Conservation (phyloP, 2,888 invertebrate genomes). For the Plutella xylostella region DNA sequence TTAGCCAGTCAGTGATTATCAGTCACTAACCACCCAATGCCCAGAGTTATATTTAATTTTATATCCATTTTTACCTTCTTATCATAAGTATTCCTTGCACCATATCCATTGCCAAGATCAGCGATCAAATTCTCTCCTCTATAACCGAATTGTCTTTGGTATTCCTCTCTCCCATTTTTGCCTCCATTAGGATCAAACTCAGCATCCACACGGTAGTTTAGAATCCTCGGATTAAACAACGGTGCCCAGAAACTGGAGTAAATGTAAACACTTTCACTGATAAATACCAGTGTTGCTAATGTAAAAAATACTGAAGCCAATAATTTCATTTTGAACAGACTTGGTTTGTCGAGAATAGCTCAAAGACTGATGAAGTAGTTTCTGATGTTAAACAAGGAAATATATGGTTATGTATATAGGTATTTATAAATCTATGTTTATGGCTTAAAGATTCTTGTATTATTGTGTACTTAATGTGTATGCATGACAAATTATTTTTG, state of each 20-base stretch:
- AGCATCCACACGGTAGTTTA: conserved; percentile 45
- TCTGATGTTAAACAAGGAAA: too few relatives aligned
- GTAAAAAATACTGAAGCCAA: too few relatives aligned
- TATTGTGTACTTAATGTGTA: too few relatives aligned
- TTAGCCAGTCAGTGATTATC: too few relatives aligned
- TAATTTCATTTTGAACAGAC: too few relatives aligned
- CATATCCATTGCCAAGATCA: conserved; percentile 45
- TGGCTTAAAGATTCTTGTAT: too few relatives aligned
- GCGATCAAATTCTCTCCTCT: conserved; percentile 42
- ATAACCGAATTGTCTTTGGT: conserved; percentile 31
- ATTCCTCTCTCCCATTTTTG: conserved; percentile 27
- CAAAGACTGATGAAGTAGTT: too few relatives aligned
- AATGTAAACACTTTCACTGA: conserved; percentile 26
- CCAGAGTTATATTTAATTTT: not conserved
- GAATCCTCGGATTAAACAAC: conserved; percentile 37
- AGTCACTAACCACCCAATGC: too few relatives aligned
- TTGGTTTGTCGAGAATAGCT: too few relatives aligned
- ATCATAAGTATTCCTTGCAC: conserved; percentile 13
- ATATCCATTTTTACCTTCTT: not conserved
- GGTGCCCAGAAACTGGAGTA: conserved; percentile 59
- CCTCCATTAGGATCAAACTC: conserved; percentile 37
- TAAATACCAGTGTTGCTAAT: conserved; percentile 18
- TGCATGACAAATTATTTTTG: too few relatives aligned
- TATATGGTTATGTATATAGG: too few relatives aligned
- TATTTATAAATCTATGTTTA: too few relatives aligned